These are phyloP conservation scores for Numida meleagris DNA, from an alignment of 2,113 vertebrate genomes.

Conservation along the genomic window DNA sequence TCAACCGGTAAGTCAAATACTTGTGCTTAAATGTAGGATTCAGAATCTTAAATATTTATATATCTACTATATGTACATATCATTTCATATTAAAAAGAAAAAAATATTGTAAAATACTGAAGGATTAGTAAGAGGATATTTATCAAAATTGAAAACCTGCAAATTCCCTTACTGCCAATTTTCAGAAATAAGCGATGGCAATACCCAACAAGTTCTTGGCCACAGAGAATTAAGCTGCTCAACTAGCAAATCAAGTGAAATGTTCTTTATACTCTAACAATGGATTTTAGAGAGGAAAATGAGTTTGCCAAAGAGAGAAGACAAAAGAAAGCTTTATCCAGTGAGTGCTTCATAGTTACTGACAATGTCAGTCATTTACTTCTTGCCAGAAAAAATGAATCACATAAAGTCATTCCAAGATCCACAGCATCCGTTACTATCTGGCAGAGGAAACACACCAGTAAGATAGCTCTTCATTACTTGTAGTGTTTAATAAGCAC, in stretches of 20 bases:
- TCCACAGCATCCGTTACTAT: not conserved
- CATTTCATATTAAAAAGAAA: not conserved
- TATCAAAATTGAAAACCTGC: not conserved
- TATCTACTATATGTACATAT: not conserved
- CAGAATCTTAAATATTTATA: not conserved
- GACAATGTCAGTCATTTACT: not conserved
- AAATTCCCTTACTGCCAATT: not conserved
- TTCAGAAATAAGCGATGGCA: not conserved
- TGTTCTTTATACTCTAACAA: not conserved
- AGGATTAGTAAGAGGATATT: not conserved
- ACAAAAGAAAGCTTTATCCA: not conserved
- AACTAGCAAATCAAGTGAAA: not conserved
- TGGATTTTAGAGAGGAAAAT: not conserved
- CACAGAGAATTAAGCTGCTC: not conserved
- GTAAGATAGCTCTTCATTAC: not conserved
- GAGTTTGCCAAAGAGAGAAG: not conserved
- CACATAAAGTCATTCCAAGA: not conserved
- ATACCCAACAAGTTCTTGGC: not conserved
- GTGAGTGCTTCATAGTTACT: not conserved
- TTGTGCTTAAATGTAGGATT: not conserved
- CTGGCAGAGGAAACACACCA: not conserved
- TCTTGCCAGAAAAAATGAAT: conserved; percentile 11
- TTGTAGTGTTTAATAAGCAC: not conserved
- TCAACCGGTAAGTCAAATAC: not conserved
- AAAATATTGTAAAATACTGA: not conserved